Conservation (phyloP, 2,113 vertebrate genomes). For the Desmodus rotundus region DNA sequence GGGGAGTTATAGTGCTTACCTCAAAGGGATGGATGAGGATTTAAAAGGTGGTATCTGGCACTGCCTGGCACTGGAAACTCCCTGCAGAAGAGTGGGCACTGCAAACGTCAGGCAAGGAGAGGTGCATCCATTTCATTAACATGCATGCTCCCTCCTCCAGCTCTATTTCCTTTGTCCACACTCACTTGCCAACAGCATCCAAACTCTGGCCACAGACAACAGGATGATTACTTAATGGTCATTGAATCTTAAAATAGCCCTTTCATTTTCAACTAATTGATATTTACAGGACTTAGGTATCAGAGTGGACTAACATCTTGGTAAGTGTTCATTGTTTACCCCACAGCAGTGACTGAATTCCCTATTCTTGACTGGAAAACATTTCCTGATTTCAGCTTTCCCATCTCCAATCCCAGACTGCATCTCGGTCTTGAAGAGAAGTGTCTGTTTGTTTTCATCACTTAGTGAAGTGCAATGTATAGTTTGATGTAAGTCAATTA, state of each 20-base stretch:
- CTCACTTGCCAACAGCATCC: accelerated
- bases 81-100: neutral
- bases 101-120: accelerated
- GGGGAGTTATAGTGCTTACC: accelerated
- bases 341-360: too few species aligned
- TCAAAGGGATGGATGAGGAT: accelerated
- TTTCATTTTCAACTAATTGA: neutral
- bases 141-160: accelerated
- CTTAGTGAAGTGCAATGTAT: neutral
- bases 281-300: accelerated
- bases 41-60: accelerated
- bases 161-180: too few species aligned
- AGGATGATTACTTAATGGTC: neutral
- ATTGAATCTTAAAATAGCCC: neutral
- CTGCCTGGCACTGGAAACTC: neutral
- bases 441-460: too few species aligned
- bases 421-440: accelerated
- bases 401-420: accelerated
- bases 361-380: neutral
- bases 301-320: accelerated
- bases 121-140: accelerated
- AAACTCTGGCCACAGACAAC: too few species aligned
- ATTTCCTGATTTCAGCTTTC: neutral
- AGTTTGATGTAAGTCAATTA: neutral
- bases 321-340: too few species aligned